A percentile compares a stretch with the other conserved stretches of the same genome.
phyloP scores from a whole-genome alignment of 2,113 vertebrate genomes.

The Perca flavescens region DNA sequence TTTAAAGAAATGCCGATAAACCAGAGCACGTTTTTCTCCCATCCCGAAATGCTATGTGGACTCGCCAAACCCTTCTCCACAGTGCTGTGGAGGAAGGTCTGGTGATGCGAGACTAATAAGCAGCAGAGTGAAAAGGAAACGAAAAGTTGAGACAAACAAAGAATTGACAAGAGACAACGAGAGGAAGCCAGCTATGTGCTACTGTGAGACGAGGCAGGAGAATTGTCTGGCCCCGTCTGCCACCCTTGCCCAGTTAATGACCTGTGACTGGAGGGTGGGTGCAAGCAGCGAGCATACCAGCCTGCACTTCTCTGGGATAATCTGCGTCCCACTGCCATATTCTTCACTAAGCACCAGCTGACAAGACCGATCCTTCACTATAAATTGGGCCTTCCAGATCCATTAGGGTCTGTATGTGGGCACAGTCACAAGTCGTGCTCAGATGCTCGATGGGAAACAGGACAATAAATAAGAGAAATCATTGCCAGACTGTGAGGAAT shows the following conservation, averaged over 20 bases:
- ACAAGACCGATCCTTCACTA: constrained; percentile 65
- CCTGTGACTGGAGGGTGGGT: constrained; percentile 52
- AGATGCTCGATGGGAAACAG: constrained; percentile 1
- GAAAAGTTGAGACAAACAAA: not conserved
- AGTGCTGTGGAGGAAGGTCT: too few species aligned
- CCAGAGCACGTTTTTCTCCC: too few species aligned
- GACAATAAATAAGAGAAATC: not conserved
- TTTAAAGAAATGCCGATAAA: too few species aligned
- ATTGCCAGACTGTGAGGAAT: not conserved
- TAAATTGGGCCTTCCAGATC: constrained; percentile 66
- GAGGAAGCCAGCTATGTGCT: constrained; percentile 2
- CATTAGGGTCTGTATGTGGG: constrained; percentile 42
- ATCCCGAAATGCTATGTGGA: too few species aligned
- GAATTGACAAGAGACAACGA: not conserved
- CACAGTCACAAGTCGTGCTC: constrained; percentile 30
- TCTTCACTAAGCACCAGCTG: constrained; percentile 58
- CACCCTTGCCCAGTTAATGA: constrained; percentile 44
- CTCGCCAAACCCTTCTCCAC: too few species aligned
- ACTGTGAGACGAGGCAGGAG: not conserved
- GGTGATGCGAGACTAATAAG: not conserved
- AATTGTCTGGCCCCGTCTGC: constrained; percentile 4
- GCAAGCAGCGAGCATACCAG: constrained; percentile 26
- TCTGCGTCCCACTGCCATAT: constrained; percentile 67
- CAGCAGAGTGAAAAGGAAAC: not conserved
- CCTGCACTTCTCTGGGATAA: constrained; percentile 40